A percentile compares a stretch with the other conserved stretches of the same genome.
Evolutionary conservation across 2,888 invertebrate genomes (phyloP).

Genomic region (Ryuthela nishihirai): DNA sequence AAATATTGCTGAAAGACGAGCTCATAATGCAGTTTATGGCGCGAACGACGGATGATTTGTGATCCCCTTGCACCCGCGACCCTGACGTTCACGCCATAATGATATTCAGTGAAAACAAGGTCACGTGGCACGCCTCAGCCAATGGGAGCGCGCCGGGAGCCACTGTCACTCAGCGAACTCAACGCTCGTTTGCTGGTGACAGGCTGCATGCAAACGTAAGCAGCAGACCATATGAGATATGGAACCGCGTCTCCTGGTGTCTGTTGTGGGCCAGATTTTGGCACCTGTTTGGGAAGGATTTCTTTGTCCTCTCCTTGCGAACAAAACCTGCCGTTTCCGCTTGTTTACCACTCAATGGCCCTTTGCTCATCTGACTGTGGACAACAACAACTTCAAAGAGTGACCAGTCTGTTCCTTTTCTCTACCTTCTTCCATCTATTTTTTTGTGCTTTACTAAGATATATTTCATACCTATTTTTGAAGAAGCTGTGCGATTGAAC

Average conservation of each 20-base stretch:
- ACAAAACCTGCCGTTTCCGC: conserved; percentile 18
- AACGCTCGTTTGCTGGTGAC: conserved; percentile 34
- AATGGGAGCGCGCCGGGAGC: conserved; percentile 27
- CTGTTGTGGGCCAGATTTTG: conserved; percentile 8
- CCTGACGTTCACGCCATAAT: conserved; percentile 22
- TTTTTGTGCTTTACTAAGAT: too few species aligned
- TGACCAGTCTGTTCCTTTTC: too few species aligned
- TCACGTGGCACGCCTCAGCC: conserved; percentile 29
- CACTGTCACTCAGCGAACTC: conserved; percentile 36
- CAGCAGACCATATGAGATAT: not conserved
- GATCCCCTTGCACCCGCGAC: conserved; percentile 27
- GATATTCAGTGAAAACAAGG: conserved; percentile 39
- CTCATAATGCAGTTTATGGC: conserved; percentile 27
- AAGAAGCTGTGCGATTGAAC: too few species aligned
- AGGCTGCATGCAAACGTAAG: not conserved
- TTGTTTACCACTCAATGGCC: conserved; percentile 20
- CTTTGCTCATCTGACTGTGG: not conserved
- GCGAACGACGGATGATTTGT: conserved; percentile 33
- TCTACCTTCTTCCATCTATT: not conserved
- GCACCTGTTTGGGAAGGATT: conserved; percentile 25
- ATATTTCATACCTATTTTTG: too few species aligned
- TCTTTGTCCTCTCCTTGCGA: conserved; percentile 7
- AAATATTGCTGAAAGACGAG: conserved; percentile 26
- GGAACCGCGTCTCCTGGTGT: not conserved
- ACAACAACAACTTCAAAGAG: too few species aligned